Conservation (phyloP, 2,797 vertebrate genomes). For the Acomys russatus region DNA sequence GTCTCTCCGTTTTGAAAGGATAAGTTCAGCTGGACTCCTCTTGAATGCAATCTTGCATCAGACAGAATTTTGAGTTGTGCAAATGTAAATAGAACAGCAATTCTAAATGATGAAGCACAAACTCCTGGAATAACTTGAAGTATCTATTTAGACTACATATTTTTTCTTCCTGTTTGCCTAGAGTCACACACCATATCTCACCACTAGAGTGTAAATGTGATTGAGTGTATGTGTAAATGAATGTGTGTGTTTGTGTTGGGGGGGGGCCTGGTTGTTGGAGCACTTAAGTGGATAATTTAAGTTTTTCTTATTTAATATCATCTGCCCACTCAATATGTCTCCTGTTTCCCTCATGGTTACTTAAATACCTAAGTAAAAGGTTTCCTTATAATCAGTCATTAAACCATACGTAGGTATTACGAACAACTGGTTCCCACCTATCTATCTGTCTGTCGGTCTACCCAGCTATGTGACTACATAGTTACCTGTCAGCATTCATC, state of each 20-base stretch:
- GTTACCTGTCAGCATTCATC: too few relatives aligned
- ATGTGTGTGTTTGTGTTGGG: not conserved
- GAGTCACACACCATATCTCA: not conserved
- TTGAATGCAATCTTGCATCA: not conserved
- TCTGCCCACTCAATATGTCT: not conserved
- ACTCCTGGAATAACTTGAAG: not conserved
- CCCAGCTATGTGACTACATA: too few relatives aligned
- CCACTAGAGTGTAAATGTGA: not conserved
- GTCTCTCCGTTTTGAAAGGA: slow-evolving; percentile 61
- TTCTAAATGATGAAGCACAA: slow-evolving; percentile 32
- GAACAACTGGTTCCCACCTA: not conserved
- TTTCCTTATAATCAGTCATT: not conserved
- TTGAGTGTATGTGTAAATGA: not conserved
- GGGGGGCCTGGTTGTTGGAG: not conserved
- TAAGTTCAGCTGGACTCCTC: slow-evolving; percentile 49
- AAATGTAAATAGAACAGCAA: slow-evolving; percentile 50
- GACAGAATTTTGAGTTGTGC: slow-evolving; percentile 60
- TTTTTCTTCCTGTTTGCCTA: slow-evolving; percentile 3
- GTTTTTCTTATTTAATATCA: slow-evolving; percentile 26
- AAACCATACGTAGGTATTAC: not conserved
- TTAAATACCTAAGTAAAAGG: slow-evolving; percentile 29
- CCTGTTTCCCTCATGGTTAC: not conserved
- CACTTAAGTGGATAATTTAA: not conserved
- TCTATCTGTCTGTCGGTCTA: not conserved
- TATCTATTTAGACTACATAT: not conserved